Conservation (phyloP, 2,888 invertebrate species). For the Drosophila acutilabella region DNA sequence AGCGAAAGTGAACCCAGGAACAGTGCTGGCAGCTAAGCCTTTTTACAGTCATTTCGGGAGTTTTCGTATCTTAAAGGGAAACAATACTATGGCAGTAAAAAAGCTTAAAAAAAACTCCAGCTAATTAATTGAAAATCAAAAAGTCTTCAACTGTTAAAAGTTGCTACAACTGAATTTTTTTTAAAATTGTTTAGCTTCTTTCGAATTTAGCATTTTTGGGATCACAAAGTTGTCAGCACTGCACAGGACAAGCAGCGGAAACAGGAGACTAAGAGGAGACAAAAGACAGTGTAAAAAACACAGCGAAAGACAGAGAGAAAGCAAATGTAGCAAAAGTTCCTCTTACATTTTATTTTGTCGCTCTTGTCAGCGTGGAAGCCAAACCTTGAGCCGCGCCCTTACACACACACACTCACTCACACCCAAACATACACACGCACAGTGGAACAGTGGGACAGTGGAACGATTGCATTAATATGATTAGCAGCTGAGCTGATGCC, state of each 20-base stretch:
- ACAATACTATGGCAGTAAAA: too few relatives aligned
- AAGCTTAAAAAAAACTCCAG: too few relatives aligned
- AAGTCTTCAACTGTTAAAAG: too few relatives aligned
- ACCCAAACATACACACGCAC: slow-evolving; percentile 24
- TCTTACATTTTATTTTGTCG: background rate
- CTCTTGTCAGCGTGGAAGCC: slow-evolving; percentile 39
- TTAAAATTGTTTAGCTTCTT: too few relatives aligned
- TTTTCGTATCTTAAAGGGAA: too few relatives aligned
- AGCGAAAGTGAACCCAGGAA: slow-evolving; percentile 67
- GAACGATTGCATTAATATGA: slow-evolving; percentile 73
- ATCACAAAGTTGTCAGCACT: too few relatives aligned
- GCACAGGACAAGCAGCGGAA: slow-evolving; percentile 12
- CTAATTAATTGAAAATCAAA: too few relatives aligned
- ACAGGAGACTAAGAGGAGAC: slow-evolving; percentile 21
- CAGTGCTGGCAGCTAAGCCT: background rate
- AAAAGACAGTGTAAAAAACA: slow-evolving; percentile 13
- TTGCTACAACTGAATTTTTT: too few relatives aligned
- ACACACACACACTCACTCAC: slow-evolving; percentile 30
- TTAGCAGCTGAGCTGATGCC: slow-evolving; percentile 68
- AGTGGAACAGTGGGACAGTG: slow-evolving; percentile 37
- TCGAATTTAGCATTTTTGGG: too few relatives aligned
- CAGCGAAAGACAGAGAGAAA: slow-evolving; percentile 7
- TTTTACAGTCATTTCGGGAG: too few relatives aligned
- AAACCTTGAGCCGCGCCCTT: slow-evolving; percentile 62
- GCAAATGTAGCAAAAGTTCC: slow-evolving; percentile 3